Base-by-base conservation (phyloP, 2,888 invertebrate species). In the Tethea ocularis region DNA sequence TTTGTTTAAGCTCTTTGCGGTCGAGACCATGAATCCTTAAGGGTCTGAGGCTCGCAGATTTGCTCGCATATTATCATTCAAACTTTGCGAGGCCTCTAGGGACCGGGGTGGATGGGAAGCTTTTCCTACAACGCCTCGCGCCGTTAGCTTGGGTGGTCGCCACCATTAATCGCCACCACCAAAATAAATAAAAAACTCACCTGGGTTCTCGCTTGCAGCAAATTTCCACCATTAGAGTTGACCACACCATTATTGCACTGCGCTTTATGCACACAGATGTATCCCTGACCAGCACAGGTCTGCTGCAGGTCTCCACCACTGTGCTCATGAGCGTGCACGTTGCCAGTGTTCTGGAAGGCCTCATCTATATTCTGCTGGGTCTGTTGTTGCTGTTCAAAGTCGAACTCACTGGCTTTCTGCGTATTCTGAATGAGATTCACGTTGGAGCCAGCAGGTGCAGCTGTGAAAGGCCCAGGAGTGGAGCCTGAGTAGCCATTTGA, bases 241-340 rank as follows among this genome's bases (percentile, higher is more conserved):
- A 94, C 93, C 0, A 94, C 93, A 23, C 96, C 96, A 63, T 95
- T 94, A 64, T 90, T 80, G 77, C 96, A 96, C 68, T 94, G 89
- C 0, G 93, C 82, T 63, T 93, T 94, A 0, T 90, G 84, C 0
- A 95, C 95, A 78, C 96, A 96, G 52, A 94, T 88, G 75, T 93
- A 94, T 8, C 94, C 94, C 56, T 91, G 86, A 0, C 94, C 95
- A 63, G 86, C 87, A 74, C 96, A 96, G 15, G 93, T 89, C 71
- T 94, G 87, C 70, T 91, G 93, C 29, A 94, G 68, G 2, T 86
- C 89, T 0, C 88, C 89, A 1, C 86, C 87, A 17, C 70, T 68
- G 56, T 80, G 81, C 33, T 82, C 78, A 57, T 80, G 74, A 55
- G 82, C 83, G 11, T 84, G 80, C 0, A 89, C 86, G 20, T 86